Base-by-base conservation (phyloP, 2,888 invertebrate species). In the Athrips mouffetella region DNA sequence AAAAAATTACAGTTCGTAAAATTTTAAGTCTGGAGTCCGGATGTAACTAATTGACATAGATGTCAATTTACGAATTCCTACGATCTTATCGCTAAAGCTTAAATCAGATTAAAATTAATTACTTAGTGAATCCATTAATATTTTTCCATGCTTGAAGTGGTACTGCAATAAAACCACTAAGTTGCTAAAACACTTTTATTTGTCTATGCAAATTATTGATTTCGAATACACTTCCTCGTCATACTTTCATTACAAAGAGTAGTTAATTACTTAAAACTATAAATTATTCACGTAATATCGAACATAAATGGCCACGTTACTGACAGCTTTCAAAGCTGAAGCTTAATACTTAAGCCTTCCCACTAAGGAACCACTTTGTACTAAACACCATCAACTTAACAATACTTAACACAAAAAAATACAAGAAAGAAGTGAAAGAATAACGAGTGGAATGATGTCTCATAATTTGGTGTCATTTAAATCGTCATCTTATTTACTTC, bases 171-270 rank as follows among this genome's bases (percentile, higher is more conserved):
- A 52, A 54, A 57, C 65, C 58, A 50, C 37, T 16, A 11, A 47
- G 23, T 29, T 73, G 67, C 78, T 84, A 80, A 85, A 84, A 80
- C 86, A 80, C 80, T 76, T 86, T 87, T 83, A 86, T 84, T 86
- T 78, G 73, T 78, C 80, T 83, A 84, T 80, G 69, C 76, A 78
- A 76, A 73, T 79, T 62, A 79, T 76, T 70, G 63, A 71, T 75
- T 70, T 73, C 67, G 70, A 67, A 74, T 84, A 82, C 79, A 82
- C 63, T 71, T 74, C 62, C 70, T 76, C 67, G 67, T 78, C 70
- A 75, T 78, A 65, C 64, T 71, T 74, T 74, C 60, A 73, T 72
- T 78, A 75, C 70, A 75, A 74, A 73, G 70, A 75, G 70, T 76
- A 74, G 69, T 74, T 67, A 70, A 78, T 79, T 82, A 82, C n/a